Evolutionary conservation across 2,888 invertebrate genomes (phyloP), one percentile per base, ranked within the genome.

Genomic region (Ochropleura leucogaster): DNA sequence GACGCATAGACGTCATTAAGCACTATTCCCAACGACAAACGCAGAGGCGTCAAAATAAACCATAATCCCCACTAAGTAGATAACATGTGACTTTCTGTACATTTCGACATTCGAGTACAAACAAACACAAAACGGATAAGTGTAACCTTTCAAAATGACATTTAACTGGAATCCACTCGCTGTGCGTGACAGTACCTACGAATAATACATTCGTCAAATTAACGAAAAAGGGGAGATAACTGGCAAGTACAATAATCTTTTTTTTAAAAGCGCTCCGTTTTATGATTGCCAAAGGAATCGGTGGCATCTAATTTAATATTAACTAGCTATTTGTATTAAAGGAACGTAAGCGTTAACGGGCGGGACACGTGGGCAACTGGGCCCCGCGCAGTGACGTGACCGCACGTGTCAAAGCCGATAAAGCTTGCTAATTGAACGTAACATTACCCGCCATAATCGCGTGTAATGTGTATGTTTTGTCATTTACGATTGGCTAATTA

Each of bases 261-360:
- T 82, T 78, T 68, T 73, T 57, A 77, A 85, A 82, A 86, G 69
- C 85, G 79, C 84, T 87, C 83, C 79, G 80, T 84, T 90, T 88
- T 90, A 90, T 91, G 89, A 89, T 89, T 89, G 87, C 85, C 89
- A 85, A 83, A 87, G 87, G 85, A 84, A 88, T 85, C 87, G 84
- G 89, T 86, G 86, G 85, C 86, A 74, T 82, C 87, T 87, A 89
- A 89, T 92, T 89, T 89, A 88, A 90, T 90, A 92, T 92, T 91
- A 88, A 92, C 86, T 85, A 87, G 88, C 89, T 89, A 91, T 93
- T 92, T 93, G 90, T 92, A 93, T 92, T 89, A 91, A 90, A 90
- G 87, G 88, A 87, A 87, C 85, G 87, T 85, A 82, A 83, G 80
- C 83, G 81, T 64, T 77, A 72, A 78, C 80, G 80, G 77, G 64